phyloP scores from a whole-genome alignment of 2,888 invertebrate species.

The Acrobasis suavella region DNA sequence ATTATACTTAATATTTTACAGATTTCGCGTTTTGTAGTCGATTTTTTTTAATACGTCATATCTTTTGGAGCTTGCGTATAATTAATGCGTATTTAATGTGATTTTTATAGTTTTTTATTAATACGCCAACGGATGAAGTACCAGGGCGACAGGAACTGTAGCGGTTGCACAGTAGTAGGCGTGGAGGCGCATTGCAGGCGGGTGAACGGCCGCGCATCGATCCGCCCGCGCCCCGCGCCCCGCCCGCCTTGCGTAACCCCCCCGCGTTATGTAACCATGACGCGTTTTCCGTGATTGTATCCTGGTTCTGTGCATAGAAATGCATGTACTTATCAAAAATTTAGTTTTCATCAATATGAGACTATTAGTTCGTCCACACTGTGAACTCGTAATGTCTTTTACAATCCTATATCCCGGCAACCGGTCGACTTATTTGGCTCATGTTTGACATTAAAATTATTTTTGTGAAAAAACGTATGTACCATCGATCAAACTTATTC shows the following conservation, averaged over 20 bases:
- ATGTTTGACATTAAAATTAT: no score
- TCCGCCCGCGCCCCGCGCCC: slow-evolving; percentile 44
- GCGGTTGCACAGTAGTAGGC: slow-evolving; percentile 50
- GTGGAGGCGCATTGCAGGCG: slow-evolving; percentile 79
- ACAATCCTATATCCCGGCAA: no score
- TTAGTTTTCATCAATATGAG: no score
- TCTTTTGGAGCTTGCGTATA: no score
- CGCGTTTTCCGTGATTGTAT: slow-evolving; percentile 66
- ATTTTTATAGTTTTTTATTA: slow-evolving; percentile 39
- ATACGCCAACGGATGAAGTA: slow-evolving; percentile 46
- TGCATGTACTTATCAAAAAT: background rate
- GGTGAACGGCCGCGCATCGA: slow-evolving; percentile 81
- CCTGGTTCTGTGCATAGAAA: slow-evolving; percentile 44
- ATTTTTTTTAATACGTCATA: no score
- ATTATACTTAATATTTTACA: no score
- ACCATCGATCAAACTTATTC: no score
- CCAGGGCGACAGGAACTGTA: slow-evolving; percentile 62
- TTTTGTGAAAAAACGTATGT: no score
- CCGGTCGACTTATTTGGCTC: no score
- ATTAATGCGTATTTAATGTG: slow-evolving; percentile 14
- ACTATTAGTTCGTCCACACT: no score
- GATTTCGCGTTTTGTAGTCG: no score
- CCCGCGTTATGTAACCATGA: slow-evolving; percentile 73
- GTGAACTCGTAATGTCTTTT: no score
- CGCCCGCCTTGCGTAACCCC: slow-evolving; percentile 66